Evolutionary conservation across 2,888 invertebrate genomes (phyloP), one percentile per base, ranked within the genome.

Genomic region (Chrysolina americana): DNA sequence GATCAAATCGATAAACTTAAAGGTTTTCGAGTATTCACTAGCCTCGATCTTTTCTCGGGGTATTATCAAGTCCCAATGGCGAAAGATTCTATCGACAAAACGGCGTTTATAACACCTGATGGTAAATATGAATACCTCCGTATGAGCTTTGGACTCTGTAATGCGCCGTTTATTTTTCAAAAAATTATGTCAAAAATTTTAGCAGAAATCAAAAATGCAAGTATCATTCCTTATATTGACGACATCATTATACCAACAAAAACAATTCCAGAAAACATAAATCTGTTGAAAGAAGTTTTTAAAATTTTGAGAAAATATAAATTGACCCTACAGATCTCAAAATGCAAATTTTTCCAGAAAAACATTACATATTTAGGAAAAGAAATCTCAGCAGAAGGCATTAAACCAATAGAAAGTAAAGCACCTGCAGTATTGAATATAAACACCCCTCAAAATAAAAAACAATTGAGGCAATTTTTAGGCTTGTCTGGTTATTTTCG

Each of bases 61-160:
- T 81, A 81, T 78, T 76, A 81, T 44, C 85, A 84, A 70, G 82
- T 87, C 10, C 82, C 81, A 10, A 79, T 86, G 59, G 72, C 71
- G 2, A 50, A 75, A 59, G 78, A 79, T 1, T 82, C 82, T 19
- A 79, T 82, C 4, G 71, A 64, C 0, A 84, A 84, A 68, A 87
- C 85, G 0, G 85, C 83, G 0, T 83, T 85, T 53, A 79, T 81
- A 8, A 85, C 83, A 0, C 83, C 82, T 0, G 83, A 84, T 64
- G 84, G 84, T 3, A 74, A 82, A 6, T 86, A 76, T 62, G 82
- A 85, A 76, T 84, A 77, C 70, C 50, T 79, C 0, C 53, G 77
- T 8, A 80, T 84, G 80, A 81, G 83, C 9, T 87, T 85, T 68
- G 86, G 85, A 8, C 78, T 86, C 1, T 59, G 78, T 1, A 85